Conservation (phyloP, 2,888 invertebrate genomes). For the Hybos culiciformis region DNA sequence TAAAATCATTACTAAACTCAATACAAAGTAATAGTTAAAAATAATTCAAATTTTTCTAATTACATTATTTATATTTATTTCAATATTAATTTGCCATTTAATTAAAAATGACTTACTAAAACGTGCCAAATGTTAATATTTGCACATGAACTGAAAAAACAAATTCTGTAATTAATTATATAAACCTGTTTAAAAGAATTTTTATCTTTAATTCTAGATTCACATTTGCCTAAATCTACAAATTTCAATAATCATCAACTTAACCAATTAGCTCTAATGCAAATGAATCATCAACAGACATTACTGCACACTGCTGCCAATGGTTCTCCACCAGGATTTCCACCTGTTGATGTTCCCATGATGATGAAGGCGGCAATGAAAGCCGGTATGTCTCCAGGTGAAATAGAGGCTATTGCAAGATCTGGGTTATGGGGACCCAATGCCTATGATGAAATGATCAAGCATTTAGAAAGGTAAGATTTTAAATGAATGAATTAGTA, state of each 20-base stretch:
- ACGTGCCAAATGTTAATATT: no score
- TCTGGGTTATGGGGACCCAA: background rate
- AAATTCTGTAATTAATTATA: no score
- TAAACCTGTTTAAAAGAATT: no score
- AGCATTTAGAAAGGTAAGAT: background rate
- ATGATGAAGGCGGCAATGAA: background rate
- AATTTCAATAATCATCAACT: background rate
- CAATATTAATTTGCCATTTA: no score
- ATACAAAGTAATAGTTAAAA: no score
- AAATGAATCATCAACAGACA: background rate
- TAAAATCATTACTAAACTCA: no score
- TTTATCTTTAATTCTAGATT: no score
- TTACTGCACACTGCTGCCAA: background rate
- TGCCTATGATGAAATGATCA: background rate
- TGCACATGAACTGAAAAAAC: no score
- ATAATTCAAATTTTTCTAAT: no score
- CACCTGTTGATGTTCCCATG: background rate
- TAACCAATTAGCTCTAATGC: constrained; percentile 2
- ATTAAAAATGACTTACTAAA: no score
- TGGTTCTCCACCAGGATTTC: background rate
- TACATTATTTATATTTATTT: no score
- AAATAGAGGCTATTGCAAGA: background rate
- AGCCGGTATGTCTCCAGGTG: constrained; percentile 1
- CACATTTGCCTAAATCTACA: no score
- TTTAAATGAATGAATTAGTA: background rate